phyloP scores from a whole-genome alignment of 2,888 invertebrate species.

The Nasonia oneida region DNA sequence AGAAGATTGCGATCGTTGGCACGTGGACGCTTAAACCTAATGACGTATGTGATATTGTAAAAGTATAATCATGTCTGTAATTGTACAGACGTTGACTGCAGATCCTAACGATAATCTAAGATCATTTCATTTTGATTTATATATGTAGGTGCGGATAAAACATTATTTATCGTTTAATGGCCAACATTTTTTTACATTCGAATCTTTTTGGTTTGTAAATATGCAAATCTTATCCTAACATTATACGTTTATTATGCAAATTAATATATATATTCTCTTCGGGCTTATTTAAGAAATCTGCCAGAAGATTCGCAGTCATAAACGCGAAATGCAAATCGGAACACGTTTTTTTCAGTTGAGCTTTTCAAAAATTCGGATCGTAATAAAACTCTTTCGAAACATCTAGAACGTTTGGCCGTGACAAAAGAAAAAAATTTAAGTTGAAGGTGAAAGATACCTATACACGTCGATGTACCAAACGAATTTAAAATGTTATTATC shows the following conservation, averaged over 20 bases:
- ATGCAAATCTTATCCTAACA: neutral
- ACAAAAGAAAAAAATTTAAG: neutral
- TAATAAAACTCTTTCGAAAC: neutral
- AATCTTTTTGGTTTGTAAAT: neutral
- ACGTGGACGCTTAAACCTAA: neutral
- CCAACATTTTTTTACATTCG: neutral
- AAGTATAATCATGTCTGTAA: neutral
- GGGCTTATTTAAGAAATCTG: neutral
- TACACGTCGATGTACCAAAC: neutral
- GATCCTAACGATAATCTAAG: neutral
- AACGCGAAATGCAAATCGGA: neutral
- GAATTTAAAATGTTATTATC: constrained; percentile 38
- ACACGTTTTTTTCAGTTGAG: neutral
- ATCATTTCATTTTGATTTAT: constrained; percentile 21
- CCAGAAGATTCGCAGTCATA: neutral
- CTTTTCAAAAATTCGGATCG: neutral
- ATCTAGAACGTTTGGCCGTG: neutral
- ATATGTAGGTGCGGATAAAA: neutral
- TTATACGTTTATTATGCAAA: neutral
- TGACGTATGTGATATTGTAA: neutral
- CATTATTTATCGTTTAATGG: neutral
- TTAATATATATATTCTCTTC: neutral
- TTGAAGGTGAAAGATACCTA: constrained; percentile 15
- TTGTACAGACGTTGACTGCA: neutral
- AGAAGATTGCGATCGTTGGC: neutral